Conservation (phyloP, 1,140 invertebrate species). For the Centruroides vittatus region DNA sequence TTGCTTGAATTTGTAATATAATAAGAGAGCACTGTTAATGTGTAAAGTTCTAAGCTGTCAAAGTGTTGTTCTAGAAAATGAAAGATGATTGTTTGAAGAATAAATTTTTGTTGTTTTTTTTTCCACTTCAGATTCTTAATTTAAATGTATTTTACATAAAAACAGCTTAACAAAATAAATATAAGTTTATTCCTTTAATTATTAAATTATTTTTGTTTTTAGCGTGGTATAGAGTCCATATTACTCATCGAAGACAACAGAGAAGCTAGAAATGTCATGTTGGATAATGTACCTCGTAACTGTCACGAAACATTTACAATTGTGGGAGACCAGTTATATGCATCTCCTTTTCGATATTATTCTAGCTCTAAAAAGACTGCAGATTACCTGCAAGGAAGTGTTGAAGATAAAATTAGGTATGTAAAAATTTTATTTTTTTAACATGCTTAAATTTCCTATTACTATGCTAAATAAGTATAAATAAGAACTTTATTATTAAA, state of each 20-base stretch:
- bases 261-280: slow-evolving; percentile 27
- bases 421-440: not conserved
- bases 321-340: slow-evolving; percentile 12
- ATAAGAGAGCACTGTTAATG: no score
- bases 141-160: no score
- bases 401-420: slow-evolving; percentile 17
- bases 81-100: no score
- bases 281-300: slow-evolving; percentile 17
- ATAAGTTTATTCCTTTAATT: not conserved
- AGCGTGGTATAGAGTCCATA: slow-evolving; percentile 25
- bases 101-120: no score
- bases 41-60: no score
- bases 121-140: no score
- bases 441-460: no score
- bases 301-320: slow-evolving; percentile 18
- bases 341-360: slow-evolving; percentile 6
- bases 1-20: no score
- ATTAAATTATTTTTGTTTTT: not conserved
- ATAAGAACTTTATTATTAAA: no score
- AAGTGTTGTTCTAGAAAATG: no score
- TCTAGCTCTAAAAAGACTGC: slow-evolving; percentile 18
- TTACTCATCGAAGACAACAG: slow-evolving; percentile 25
- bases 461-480: no score
- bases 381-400: slow-evolving; percentile 16
- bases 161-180: no score